Evolutionary conservation across 2,888 invertebrate genomes (phyloP), one percentile per base, ranked within the genome.

Genomic region (Polymixis lichenea): DNA sequence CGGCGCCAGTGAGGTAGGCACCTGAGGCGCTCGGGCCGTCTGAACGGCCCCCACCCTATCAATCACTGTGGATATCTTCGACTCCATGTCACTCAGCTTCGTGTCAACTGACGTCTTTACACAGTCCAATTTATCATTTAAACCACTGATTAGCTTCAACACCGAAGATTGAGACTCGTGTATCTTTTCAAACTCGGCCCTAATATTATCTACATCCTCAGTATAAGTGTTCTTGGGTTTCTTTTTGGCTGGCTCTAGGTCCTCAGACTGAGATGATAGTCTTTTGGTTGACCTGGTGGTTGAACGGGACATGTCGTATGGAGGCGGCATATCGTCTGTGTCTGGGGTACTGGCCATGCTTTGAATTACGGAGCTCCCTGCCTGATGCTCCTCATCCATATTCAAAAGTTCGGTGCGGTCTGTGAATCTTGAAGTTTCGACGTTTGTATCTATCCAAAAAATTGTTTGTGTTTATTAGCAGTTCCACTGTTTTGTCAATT

Each of bases 181-280:
- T 15, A 43, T 13, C 2, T 22, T 66, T 62, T 43, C 28, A 28
- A 72, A 28, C 22, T 53, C 71, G 0, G 46, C 17, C 19, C 25
- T 72, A 25, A 61, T 25, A 58, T 49, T 17, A 49, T 49, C 32
- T 56, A 25, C 25, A 58, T 49, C 22, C 28, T 9, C 28, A 32
- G 7, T 22, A 13, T 13, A 7, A 19, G n/a, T n/a, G 19, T 49
- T 22, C 66, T 49, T 72, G 17, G 38, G 8, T 17, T 38, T 68
- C 6, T 51, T 73, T 58, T 73, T 58, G 22, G 56, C 17, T 58
- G 58, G 49, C 25, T n/a, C 38, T 74, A 73, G 22, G 22, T 74
- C 28, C 15, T 43, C 49, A 60, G 17, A 51, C 25, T 9, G 13
- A 49, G 25, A 6, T 51, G 25, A 28, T 2, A 28, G 22, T 22